Evolutionary conservation across 2,113 vertebrate species (phyloP).

Genomic region (Ceratotherium simum): DNA sequence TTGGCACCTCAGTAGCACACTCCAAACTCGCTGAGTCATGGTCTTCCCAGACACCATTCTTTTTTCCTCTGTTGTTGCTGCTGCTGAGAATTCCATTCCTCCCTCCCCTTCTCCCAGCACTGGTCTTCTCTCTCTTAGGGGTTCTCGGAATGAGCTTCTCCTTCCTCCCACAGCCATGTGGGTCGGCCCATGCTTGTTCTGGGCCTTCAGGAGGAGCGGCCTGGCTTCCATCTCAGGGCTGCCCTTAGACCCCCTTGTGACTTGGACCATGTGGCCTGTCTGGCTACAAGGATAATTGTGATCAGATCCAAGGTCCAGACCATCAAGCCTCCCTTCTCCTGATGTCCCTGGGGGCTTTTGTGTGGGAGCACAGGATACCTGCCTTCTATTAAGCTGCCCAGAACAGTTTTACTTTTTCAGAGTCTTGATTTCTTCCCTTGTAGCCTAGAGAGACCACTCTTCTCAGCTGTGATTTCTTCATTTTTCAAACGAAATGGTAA

Average conservation of each 20-base stretch:
- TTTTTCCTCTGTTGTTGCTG: not conserved
- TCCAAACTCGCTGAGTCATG: not conserved
- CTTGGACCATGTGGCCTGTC: not conserved
- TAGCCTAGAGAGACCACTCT: not conserved
- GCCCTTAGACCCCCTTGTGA: not conserved
- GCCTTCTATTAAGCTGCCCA: not conserved
- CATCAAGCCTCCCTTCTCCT: not conserved
- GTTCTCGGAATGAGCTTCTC: not conserved
- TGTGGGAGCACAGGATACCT: not conserved
- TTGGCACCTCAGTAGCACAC: not conserved
- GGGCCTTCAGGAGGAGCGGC: not conserved
- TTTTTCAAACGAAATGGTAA: not conserved
- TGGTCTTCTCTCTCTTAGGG: accelerated
- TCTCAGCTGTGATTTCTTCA: not conserved
- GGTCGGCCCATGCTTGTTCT: accelerated
- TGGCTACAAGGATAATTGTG: not conserved
- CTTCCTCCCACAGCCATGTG: not conserved
- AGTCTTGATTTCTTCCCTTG: not conserved
- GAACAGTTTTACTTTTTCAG: not conserved
- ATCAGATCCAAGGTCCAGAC: not conserved
- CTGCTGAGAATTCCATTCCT: not conserved
- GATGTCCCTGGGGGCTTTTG: not conserved
- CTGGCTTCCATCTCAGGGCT: not conserved
- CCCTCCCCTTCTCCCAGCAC: accelerated
- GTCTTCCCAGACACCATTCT: not conserved